phyloP scores from a whole-genome alignment of 2,113 vertebrate genomes.

The Mesembrinibis cayennensis region DNA sequence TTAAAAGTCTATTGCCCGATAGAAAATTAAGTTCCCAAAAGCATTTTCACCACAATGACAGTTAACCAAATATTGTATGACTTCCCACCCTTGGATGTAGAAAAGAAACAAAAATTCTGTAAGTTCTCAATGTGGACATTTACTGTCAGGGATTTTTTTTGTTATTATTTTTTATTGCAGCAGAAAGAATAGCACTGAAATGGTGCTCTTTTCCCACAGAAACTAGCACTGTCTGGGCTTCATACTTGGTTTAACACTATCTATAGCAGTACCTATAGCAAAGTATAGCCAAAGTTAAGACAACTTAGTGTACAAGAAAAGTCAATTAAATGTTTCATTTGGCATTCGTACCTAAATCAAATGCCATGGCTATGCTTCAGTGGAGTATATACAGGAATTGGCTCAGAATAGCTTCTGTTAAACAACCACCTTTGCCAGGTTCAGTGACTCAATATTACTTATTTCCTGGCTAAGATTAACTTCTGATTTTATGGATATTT shows the following conservation, averaged over 20 bases:
- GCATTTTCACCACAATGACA: not conserved
- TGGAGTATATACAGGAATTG: slow-evolving; percentile 22
- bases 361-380: not conserved
- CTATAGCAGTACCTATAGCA: not conserved
- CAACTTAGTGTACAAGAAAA: slow-evolving; percentile 7
- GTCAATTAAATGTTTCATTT: slow-evolving; percentile 53
- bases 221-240: not conserved
- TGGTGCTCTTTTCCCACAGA: not conserved
- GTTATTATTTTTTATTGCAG: not conserved
- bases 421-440: slow-evolving; percentile 31
- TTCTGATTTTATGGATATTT: slow-evolving; percentile 20
- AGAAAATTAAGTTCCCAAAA: not conserved
- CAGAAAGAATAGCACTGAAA: slow-evolving; percentile 3
- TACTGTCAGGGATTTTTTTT: not conserved
- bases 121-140: not conserved
- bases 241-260: not conserved
- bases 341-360: slow-evolving; percentile 28
- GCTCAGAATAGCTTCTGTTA: slow-evolving; percentile 15
- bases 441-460: slow-evolving; percentile 37
- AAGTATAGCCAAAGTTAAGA: not conserved
- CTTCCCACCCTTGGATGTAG: not conserved
- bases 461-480: slow-evolving; percentile 43
- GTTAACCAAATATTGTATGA: not conserved
- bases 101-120: not conserved
- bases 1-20: not conserved